Evolutionary conservation across 2,113 vertebrate genomes (phyloP).

Genomic region (Strigops habroptila): DNA sequence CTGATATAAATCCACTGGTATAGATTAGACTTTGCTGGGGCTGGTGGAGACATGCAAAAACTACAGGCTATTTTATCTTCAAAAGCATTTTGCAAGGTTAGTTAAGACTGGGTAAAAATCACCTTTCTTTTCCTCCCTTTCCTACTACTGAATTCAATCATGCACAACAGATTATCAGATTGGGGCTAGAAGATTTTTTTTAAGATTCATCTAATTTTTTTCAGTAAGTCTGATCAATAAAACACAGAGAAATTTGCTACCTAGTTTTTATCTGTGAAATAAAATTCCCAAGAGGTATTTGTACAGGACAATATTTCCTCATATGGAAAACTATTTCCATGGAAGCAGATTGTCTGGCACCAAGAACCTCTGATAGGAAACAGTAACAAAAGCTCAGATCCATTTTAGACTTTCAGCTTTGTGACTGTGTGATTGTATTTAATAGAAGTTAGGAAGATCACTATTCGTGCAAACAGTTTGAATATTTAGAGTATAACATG

Average conservation of each 20-base stretch:
- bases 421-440: constrained; percentile 29
- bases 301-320: neutral
- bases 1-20: neutral
- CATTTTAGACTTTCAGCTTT: constrained; percentile 13
- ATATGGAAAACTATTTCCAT: neutral
- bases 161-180: neutral
- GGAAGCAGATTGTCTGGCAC: neutral
- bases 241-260: neutral
- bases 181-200: neutral
- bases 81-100: neutral
- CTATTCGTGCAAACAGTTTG: neutral
- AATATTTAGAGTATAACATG: constrained; percentile 34
- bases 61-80: neutral
- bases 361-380: constrained; percentile 5
- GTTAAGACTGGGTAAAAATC: neutral
- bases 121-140: neutral
- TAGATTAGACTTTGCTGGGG: neutral
- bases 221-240: neutral
- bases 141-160: neutral
- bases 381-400: constrained; percentile 24
- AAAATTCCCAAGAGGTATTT: neutral
- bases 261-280: neutral
- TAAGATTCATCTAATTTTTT: neutral
- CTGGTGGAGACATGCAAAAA: neutral
- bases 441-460: constrained; percentile 53